These are phyloP conservation scores for Solenopsis invicta DNA, from an alignment of 1,140 invertebrate species.

Conservation along the genomic window DNA sequence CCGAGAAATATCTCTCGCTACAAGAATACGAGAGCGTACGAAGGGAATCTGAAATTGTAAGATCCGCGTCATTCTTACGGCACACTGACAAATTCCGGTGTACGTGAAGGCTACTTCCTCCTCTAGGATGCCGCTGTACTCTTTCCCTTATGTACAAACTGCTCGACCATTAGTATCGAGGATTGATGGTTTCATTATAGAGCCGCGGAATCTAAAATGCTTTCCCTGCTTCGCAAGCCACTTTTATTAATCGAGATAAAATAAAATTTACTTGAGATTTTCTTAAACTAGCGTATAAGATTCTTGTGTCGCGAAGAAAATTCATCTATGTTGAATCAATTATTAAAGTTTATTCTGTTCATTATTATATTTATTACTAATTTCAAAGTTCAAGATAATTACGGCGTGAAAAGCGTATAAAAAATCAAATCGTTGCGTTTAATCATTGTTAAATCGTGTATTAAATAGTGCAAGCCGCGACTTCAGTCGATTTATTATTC, in stretches of 20 bases:
- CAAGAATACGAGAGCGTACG: conserved; percentile 30
- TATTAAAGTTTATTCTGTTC: background rate
- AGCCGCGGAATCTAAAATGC: background rate
- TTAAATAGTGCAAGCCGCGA: background rate
- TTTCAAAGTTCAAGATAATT: background rate
- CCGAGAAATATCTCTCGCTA: conserved; percentile 48
- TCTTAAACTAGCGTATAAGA: background rate
- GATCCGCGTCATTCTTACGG: conserved; percentile 52
- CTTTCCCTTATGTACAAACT: conserved; percentile 15
- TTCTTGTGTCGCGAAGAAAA: background rate
- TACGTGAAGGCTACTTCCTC: conserved; percentile 4
- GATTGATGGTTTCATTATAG: conserved; percentile 33
- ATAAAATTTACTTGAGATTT: background rate
- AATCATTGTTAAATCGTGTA: background rate
- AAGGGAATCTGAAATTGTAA: conserved; percentile 54
- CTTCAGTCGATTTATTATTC: background rate
- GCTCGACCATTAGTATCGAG: conserved; percentile 6
- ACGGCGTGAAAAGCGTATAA: background rate
- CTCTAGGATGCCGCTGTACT: background rate
- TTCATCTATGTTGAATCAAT: background rate
- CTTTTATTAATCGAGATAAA: conserved; percentile 9
- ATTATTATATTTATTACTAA: background rate
- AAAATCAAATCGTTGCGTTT: conserved; percentile 9
- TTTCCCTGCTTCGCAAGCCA: background rate
- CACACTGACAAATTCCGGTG: conserved; percentile 36